Base-by-base conservation (phyloP, 2,888 invertebrate species). In the Diaphora mendica region DNA sequence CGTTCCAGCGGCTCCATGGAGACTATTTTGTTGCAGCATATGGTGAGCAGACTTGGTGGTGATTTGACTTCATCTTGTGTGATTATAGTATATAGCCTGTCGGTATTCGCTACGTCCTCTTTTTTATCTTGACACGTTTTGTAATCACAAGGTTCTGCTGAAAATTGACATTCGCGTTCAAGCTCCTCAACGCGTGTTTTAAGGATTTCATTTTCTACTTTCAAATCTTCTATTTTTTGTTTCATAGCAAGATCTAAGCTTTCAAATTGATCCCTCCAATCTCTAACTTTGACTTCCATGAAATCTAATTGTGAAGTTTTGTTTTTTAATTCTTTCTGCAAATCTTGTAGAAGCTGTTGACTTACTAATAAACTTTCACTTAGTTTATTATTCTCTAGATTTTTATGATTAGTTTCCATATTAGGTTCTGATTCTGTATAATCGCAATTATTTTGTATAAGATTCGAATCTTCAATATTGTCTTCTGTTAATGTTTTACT, bases 11-110 rank as follows among this genome's bases (percentile, higher is more conserved):
- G 85, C 65, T 91, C 86, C 71, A 94, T 87, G 51, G 75, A 74
- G 62, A 90, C 79, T 70, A 94, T 89, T 86, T 80, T 93, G 74
- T 91, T 90, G 77, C 90, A 93, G 77, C 93, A 92, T 75, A 94
- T 90, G 42, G 90, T 93, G 51, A 91, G 76, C n/a, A 95, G 86
- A 82, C 92, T 94, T 62, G 88, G 90, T 23, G 94, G 93, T n/a
- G 90, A 88, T 48, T 85, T 81, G 5, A 79, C 77, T 74, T 87
- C 86, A 39, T 64, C 44, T 65, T 76, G 71, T 39, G 80, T 77
- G 55, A 73, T 75, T 39, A 35, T 9, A 59, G 73, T 48, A 75
- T 44, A 62, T 17, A 68, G 42, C 64, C 64, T 62, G 66, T 65
- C 72, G 42, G 23, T 72, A 68, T 13, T 68, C 11, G 26, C 17